Evolutionary conservation across 2,113 vertebrate genomes (phyloP).

Genomic region (Chloropsis cyanopogon): DNA sequence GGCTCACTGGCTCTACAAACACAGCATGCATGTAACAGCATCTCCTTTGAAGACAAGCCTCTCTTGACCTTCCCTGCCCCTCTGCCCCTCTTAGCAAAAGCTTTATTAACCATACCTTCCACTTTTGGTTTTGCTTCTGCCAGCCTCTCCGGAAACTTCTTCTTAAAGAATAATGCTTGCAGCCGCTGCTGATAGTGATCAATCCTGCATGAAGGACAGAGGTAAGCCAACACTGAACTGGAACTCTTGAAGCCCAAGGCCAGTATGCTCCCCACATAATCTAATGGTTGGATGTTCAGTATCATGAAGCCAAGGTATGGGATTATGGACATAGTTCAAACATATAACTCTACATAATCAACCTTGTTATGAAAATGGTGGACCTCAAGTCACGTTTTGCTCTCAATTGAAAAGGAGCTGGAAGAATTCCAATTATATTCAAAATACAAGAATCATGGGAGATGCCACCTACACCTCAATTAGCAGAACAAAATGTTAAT

Average conservation of each 20-base stretch:
- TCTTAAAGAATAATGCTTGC: conserved; percentile 94
- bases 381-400: neutral
- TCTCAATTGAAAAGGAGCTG: neutral
- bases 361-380: neutral
- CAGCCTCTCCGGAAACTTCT: conserved; percentile 91
- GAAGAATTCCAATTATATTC: neutral
- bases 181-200: conserved; percentile 95
- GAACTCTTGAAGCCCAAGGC: neutral
- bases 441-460: neutral
- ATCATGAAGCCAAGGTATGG: neutral
- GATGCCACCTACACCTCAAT: neutral
- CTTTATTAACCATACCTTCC: conserved; percentile 77
- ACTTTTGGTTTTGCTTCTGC: conserved; percentile 91
- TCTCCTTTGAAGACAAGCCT: neutral
- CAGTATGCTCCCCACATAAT: neutral
- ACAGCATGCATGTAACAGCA: neutral
- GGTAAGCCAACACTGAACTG: neutral
- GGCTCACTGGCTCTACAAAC: neutral
- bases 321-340: neutral
- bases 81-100: neutral
- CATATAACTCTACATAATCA: neutral
- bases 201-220: conserved; percentile 74
- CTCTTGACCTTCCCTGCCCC: neutral
- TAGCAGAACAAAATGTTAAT: neutral
- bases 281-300: neutral